Percentiles rank a stretch among this genome's conserved stretches.
Conservation (phyloP, 2,113 vertebrate genomes). For the Chitala chitala region DNA sequence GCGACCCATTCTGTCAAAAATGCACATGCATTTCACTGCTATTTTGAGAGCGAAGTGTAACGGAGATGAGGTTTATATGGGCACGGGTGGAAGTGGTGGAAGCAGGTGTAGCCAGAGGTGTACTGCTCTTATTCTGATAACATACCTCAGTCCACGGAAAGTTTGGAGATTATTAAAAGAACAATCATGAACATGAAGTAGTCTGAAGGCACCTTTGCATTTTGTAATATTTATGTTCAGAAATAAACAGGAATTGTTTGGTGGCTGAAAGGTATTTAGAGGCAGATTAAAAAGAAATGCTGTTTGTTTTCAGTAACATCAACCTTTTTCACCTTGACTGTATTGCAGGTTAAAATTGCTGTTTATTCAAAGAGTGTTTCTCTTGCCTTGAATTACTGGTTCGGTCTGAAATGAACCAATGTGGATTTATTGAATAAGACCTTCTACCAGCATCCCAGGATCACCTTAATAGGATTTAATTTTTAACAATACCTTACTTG, state of each 20-base stretch:
- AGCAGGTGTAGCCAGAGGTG: no score
- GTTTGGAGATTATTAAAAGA: no score
- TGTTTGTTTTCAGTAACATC: not conserved
- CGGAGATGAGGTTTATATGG: no score
- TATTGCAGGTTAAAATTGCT: conserved; percentile 8
- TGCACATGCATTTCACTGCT: no score
- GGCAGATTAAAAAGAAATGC: not conserved
- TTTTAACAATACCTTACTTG: not conserved
- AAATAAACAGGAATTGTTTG: not conserved
- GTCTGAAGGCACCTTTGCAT: not conserved
- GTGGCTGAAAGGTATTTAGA: not conserved
- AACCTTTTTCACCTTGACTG: conserved; percentile 4
- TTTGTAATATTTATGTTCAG: no score
- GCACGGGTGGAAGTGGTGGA: no score
- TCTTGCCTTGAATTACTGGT: conserved; percentile 11
- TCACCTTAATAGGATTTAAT: not conserved
- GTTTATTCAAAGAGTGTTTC: conserved; percentile 21
- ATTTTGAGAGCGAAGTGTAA: no score
- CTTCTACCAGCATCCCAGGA: conserved; percentile 1
- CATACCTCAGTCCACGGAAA: no score
- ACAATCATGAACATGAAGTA: not conserved
- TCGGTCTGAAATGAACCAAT: conserved; percentile 17
- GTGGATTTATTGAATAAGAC: conserved; percentile 13
- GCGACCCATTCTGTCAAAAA: no score
- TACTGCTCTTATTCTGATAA: no score